Base-by-base conservation (phyloP, 1,140 invertebrate species). In the Hylyphantes graminicola region DNA sequence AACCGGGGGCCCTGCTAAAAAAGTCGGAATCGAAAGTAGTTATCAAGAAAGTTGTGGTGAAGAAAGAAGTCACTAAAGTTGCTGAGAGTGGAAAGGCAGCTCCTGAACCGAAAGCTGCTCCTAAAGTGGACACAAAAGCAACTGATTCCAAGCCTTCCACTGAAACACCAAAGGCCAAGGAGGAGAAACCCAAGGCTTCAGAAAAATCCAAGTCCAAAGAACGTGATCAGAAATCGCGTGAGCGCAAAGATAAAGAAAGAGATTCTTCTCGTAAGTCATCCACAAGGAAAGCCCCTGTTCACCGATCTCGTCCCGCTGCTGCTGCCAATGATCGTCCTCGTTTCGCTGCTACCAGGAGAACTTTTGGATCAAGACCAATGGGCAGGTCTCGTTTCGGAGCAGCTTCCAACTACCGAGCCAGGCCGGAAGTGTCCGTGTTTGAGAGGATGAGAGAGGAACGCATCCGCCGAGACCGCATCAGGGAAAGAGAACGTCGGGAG, bases 1-100 rank as follows among this genome's bases (percentile, higher is more conserved):
- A 51, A 3, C 82, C 82, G 13, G 77, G 7, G 35, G 59, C 61
- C 10, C 54, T 78, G 55, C 72, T 72, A 59, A 85, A 77, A 50
- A 85, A 85, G 21, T 51, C 64, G 19, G 82, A 83, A 48, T 73
- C 70, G 12, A 73, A 73, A 73, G 53, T 55, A n/a, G 55, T 73
- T 55, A 19, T 67, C 17, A 83, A 83, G 67, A 83, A 83, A n/a
- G 59, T 59, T 17, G 19, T 54, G 54, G 11, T n/a, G 5, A 83
- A 74, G 57, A 70, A 51, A 54, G 80, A 74, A 35, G n/a, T 70
- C n/a, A 57, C 51, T 5, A 67, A 83, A 19, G 10, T 15, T 8
- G 6, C 65, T 51, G n/a, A 48, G 21, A 48, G 54, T 35, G 19
- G 7, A 13, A 82, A 82, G 35, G n/a, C 78, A 12, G 55, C 21